A percentile compares a stretch with the other conserved stretches of the same genome.
Evolutionary conservation across 2,888 invertebrate genomes (phyloP).

Genomic region (Dasysyrphus tricinctus): DNA sequence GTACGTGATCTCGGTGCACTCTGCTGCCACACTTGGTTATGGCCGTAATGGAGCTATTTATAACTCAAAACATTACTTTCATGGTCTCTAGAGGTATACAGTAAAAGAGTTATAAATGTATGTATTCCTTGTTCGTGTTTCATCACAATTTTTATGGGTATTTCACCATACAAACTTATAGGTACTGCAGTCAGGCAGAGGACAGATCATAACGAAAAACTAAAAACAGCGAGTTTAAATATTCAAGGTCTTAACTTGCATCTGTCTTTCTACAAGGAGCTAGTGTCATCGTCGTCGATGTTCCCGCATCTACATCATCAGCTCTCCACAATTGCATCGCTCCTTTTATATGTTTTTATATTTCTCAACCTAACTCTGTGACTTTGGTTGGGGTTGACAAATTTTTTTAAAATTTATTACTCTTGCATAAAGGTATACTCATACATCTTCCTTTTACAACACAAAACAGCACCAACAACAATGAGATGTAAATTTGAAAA

Average conservation of each 20-base stretch:
- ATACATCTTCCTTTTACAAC: background rate
- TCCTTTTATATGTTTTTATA: background rate
- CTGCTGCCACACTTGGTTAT: slow-evolving; percentile 45
- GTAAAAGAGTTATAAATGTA: slow-evolving; percentile 8
- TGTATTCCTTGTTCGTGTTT: slow-evolving; percentile 47
- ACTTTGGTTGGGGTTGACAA: slow-evolving; percentile 36
- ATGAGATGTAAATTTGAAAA: slow-evolving; percentile 37
- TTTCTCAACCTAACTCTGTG: background rate
- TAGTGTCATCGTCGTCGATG: background rate
- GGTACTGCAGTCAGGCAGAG: background rate
- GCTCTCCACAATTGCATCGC: too few species aligned
- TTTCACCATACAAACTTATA: background rate
- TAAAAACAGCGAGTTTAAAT: background rate
- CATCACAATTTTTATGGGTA: slow-evolving; percentile 49
- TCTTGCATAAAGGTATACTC: slow-evolving; percentile 23
- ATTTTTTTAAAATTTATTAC: slow-evolving; percentile 48
- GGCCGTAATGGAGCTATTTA: slow-evolving; percentile 43
- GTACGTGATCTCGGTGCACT: slow-evolving; percentile 30
- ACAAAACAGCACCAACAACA: background rate
- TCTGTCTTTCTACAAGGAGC: slow-evolving; percentile 26
- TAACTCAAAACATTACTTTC: slow-evolving; percentile 39
- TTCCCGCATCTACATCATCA: too few species aligned
- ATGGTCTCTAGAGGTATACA: slow-evolving; percentile 3
- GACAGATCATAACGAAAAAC: slow-evolving; percentile 4
- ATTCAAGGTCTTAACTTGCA: slow-evolving; percentile 54